Conservation (phyloP, 2,113 vertebrate genomes). For the Petromus typicus region DNA sequence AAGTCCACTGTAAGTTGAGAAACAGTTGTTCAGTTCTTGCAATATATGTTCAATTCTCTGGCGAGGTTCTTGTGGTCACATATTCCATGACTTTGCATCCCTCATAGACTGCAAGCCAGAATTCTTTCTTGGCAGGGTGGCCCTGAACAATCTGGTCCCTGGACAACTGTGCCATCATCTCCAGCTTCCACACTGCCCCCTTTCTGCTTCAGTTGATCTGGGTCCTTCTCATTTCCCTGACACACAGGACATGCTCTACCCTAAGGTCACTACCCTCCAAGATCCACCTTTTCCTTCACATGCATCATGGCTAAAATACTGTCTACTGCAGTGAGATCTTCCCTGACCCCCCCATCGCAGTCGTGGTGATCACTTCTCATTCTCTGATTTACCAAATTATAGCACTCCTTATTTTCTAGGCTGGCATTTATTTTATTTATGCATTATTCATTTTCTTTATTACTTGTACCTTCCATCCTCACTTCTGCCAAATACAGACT, state of each 20-base stretch:
- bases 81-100: not conserved
- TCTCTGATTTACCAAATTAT: not conserved
- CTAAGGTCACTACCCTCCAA: not conserved
- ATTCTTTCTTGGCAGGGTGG: not conserved
- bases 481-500: not conserved
- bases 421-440: not conserved
- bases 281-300: not conserved
- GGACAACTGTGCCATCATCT: not conserved
- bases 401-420: not conserved
- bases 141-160: not conserved
- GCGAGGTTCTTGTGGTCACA: not conserved
- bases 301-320: not conserved
- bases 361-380: not conserved
- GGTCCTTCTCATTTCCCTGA: not conserved
- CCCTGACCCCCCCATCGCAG: not conserved
- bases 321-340: not conserved
- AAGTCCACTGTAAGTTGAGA: not conserved
- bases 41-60: not conserved
- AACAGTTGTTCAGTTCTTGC: not conserved
- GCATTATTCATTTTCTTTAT: not conserved
- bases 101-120: not conserved
- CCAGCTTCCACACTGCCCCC: not conserved
- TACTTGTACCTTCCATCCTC: accelerated
- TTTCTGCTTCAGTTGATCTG: not conserved
- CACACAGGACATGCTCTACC: not conserved